Evolutionary conservation across 2,888 invertebrate species (phyloP).

Genomic region (Melikaiella ostensackeni): DNA sequence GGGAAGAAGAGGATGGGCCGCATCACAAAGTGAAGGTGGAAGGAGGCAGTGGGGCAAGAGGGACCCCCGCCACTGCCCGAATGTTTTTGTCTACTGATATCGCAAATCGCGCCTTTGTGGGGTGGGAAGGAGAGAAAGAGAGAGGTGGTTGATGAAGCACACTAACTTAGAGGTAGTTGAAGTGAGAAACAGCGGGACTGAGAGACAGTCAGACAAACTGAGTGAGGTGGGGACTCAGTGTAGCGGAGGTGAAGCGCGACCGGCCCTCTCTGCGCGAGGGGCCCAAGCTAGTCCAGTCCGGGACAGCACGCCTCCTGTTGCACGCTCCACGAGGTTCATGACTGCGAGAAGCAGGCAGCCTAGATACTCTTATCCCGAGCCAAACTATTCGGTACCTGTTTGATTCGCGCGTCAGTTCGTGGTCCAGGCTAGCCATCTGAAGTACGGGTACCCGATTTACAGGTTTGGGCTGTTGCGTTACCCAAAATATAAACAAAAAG

Average conservation of each 20-base stretch:
- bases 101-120: slow-evolving; percentile 23
- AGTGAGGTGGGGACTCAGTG: slow-evolving; percentile 64
- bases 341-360: slow-evolving; percentile 63
- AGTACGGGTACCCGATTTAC: not conserved
- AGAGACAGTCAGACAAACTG: slow-evolving; percentile 51
- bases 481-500: not conserved
- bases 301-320: slow-evolving; percentile 77
- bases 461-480: not conserved
- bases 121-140: slow-evolving; percentile 25
- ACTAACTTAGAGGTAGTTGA: slow-evolving; percentile 9
- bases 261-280: slow-evolving; percentile 75
- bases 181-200: slow-evolving; percentile 42
- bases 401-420: slow-evolving; percentile 38
- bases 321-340: slow-evolving; percentile 74
- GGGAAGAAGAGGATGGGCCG: slow-evolving; percentile 40
- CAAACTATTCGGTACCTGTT: slow-evolving; percentile 15
- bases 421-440: not conserved
- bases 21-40: slow-evolving; percentile 23
- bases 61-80: not conserved
- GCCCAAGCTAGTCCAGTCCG: slow-evolving; percentile 76
- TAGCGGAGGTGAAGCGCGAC: slow-evolving; percentile 72
- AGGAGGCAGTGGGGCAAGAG: not conserved
- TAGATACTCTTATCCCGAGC: slow-evolving; percentile 51
- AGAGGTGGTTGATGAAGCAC: not conserved
- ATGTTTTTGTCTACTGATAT: slow-evolving; percentile 38